Percentiles rank a stretch among this genome's conserved stretches.
Evolutionary conservation across 1,140 invertebrate genomes (phyloP).

Genomic region (Chlorops oryzae): DNA sequence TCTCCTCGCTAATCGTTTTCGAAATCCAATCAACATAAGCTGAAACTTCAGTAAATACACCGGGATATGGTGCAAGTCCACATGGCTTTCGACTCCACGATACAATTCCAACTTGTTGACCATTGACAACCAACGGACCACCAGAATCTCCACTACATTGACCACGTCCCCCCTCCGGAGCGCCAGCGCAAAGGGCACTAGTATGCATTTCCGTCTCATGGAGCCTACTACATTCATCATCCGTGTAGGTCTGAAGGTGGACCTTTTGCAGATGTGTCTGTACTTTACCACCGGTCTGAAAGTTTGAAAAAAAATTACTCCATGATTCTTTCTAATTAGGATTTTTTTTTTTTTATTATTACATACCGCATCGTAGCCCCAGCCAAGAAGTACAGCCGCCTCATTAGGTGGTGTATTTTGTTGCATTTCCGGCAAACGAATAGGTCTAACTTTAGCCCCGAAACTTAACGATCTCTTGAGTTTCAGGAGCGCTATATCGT

Average conservation of each 20-base stretch:
- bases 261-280: constrained; percentile 43
- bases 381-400: constrained; percentile 30
- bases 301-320: neutral
- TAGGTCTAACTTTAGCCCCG: constrained; percentile 19
- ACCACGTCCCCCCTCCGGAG: constrained; percentile 44
- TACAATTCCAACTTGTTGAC: constrained; percentile 48
- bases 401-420: constrained; percentile 18
- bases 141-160: constrained; percentile 50
- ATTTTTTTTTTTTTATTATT: neutral
- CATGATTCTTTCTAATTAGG: neutral
- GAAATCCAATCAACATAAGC: constrained; percentile 50
- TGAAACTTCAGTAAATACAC: constrained; percentile 51
- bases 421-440: constrained; percentile 25
- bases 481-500: constrained; percentile 35
- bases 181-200: constrained; percentile 45
- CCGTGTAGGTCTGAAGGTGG: constrained; percentile 35
- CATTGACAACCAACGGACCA: constrained; percentile 42
- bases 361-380: constrained; percentile 37
- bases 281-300: constrained; percentile 39
- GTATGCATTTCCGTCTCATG: constrained; percentile 32
- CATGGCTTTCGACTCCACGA: constrained; percentile 50
- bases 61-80: constrained; percentile 44
- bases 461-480: constrained; percentile 18
- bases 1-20: constrained; percentile 6
- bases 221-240: constrained; percentile 34